Evolutionary conservation across 1,140 invertebrate species (phyloP).

Genomic region (Ceratina japonica): DNA sequence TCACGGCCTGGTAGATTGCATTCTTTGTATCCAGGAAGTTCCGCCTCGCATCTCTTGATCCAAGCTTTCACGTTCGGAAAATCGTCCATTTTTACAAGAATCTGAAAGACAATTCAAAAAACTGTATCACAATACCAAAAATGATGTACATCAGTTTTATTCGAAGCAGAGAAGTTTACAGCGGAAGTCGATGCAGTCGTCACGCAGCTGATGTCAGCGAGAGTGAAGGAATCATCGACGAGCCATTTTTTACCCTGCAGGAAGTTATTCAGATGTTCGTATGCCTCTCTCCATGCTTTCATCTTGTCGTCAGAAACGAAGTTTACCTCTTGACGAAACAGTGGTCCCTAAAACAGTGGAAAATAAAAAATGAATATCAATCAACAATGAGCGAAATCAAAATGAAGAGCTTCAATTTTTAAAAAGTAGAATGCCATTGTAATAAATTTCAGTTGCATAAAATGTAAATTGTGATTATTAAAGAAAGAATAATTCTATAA

Average conservation of each 20-base stretch:
- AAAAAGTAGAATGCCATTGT: background rate
- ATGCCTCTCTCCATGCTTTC: background rate
- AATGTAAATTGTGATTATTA: no score
- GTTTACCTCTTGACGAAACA: background rate
- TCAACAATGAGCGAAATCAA: no score
- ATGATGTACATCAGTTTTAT: background rate
- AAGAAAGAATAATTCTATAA: no score
- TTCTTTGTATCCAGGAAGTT: constrained; percentile 54
- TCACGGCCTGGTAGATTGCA: constrained; percentile 33
- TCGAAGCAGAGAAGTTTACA: constrained; percentile 30
- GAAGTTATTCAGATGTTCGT: constrained; percentile 27
- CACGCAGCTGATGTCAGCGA: constrained; percentile 65
- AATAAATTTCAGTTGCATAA: background rate
- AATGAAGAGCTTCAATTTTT: background rate
- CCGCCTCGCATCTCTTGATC: constrained; percentile 53
- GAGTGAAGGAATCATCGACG: constrained; percentile 60
- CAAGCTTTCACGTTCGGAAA: constrained; percentile 59
- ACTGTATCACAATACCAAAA: no score
- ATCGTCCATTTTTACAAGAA: constrained; percentile 37
- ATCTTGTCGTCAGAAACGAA: background rate
- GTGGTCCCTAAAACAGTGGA: background rate
- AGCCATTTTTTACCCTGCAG: constrained; percentile 62
- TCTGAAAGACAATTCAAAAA: constrained; percentile 17
- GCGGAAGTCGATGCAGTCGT: constrained; percentile 1
- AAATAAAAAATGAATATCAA: background rate